phyloP scores from a whole-genome alignment of 2,888 invertebrate species.

The Nudaria mundana region DNA sequence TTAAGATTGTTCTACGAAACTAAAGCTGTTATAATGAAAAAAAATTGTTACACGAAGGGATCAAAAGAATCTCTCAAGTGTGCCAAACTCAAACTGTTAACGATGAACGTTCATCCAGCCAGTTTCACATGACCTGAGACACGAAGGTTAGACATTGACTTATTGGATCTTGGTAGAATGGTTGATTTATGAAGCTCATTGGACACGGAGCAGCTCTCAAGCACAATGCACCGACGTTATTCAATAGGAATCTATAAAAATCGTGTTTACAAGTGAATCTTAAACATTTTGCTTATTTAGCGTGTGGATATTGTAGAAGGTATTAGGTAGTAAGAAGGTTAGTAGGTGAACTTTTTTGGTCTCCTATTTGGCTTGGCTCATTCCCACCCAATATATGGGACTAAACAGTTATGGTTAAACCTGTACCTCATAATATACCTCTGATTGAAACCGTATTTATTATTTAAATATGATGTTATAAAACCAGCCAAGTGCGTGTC shows the following conservation, averaged over 20 bases:
- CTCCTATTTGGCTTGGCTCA: no score
- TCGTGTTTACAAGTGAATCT: conserved; percentile 21
- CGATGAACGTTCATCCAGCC: conserved; percentile 40
- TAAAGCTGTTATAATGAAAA: conserved; percentile 19
- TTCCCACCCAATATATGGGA: no score
- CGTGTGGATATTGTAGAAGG: conserved; percentile 15
- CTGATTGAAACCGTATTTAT: no score
- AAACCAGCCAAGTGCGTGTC: no score
- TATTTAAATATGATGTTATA: no score
- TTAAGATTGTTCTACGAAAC: not conserved
- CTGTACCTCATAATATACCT: no score
- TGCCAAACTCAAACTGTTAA: conserved; percentile 48
- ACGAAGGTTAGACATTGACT: conserved; percentile 1
- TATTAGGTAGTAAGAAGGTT: no score
- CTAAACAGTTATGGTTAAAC: no score
- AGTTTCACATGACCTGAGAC: conserved; percentile 28
- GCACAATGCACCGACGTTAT: conserved; percentile 49
- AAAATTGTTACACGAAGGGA: conserved; percentile 36
- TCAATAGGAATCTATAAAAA: conserved; percentile 40
- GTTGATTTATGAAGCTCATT: conserved; percentile 43
- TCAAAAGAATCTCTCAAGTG: conserved; percentile 59
- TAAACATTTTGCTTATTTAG: conserved; percentile 27
- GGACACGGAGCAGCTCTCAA: conserved; percentile 52
- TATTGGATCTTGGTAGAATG: conserved; percentile 14
- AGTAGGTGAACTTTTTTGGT: no score